Conservation (phyloP, 2,888 invertebrate species). For the Leptinotarsa juncta region DNA sequence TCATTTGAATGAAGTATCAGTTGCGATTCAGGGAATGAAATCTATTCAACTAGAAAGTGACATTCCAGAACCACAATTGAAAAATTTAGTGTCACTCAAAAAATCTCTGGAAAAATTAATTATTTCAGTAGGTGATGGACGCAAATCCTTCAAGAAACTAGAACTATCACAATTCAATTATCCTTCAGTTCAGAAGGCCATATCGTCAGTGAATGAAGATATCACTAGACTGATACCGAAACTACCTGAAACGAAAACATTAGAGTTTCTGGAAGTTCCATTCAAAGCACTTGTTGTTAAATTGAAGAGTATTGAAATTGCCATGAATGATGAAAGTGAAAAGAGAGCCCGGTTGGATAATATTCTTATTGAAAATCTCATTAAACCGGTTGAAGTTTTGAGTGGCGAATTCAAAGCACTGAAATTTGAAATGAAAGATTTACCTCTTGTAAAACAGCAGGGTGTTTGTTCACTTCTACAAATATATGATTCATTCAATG, state of each 20-base stretch:
- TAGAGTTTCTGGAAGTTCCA: constrained; percentile 21
- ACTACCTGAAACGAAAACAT: constrained; percentile 3
- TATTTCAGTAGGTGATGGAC: neutral
- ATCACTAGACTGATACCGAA: constrained; percentile 7
- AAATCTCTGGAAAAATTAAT: neutral
- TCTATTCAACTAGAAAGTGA: neutral
- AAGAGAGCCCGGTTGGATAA: constrained; percentile 1
- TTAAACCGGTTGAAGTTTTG: neutral
- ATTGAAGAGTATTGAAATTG: neutral
- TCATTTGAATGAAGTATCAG: neutral
- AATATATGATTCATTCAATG: too few species aligned
- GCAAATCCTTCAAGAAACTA: constrained; percentile 20
- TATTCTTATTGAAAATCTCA: neutral
- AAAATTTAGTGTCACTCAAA: neutral
- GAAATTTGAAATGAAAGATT: neutral
- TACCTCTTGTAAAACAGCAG: constrained; percentile 32
- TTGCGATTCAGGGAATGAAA: neutral
- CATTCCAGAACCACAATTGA: neutral
- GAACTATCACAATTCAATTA: neutral
- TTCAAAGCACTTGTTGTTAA: neutral
- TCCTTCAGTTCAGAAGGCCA: constrained; percentile 22
- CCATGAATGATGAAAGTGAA: constrained; percentile 29
- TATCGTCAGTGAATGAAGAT: constrained; percentile 16
- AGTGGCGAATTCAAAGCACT: neutral
- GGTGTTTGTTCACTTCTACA: constrained; percentile 29